Base-by-base conservation (phyloP, 2,797 vertebrate species). In the Ptychobarbus kaznakovi region DNA sequence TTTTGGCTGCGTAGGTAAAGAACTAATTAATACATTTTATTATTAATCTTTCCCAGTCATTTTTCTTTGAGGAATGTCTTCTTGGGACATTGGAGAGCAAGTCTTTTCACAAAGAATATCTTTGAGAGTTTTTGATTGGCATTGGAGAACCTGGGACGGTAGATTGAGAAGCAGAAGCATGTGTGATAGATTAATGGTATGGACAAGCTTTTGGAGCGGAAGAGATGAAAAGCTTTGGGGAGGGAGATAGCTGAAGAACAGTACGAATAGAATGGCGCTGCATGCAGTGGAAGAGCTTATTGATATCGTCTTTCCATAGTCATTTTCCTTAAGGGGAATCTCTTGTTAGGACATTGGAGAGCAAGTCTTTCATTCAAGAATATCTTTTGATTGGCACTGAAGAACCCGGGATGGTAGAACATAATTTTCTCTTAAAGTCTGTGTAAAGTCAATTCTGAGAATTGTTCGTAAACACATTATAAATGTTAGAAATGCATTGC, bases 321-420 rank as follows among this genome's bases (percentile, higher is more conserved):
- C 6, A 20, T 73, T 73, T 32, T 82, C 10, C 10, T 28, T 18
- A 11, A 56, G 80, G n/a, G 68, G 15, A 81, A 81, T 78, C 20
- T 28, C 51, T 77, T 40, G 40, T 65, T 42, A 22, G 51, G 63
- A 76, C 9, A n/a, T 15, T 35, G 16, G 22, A 56, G 28, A 51
- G 80, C 35, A 22, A 65, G 70, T 63, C 40, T 49, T 76, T 66
- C 28, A 12, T 46, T 22, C 44, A 85, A 73, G 2, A 35, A 28
- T 11, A 42, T 77, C 8, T 22, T 73, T 72, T 81, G n/a, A 25
- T 69, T 79, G 3, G 40, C 79, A 25, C 11, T 15, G 13, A 69
- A 74, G 74, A 80, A 69, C 5, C n/a, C n/a, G 2, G 20, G 38
- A 73, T 15, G 46, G 22, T 5, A 28, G 46, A 46, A 9, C 10